These are phyloP conservation scores for Enteromius viviparus DNA, from an alignment of 2,797 vertebrate genomes.

Conservation along the genomic window DNA sequence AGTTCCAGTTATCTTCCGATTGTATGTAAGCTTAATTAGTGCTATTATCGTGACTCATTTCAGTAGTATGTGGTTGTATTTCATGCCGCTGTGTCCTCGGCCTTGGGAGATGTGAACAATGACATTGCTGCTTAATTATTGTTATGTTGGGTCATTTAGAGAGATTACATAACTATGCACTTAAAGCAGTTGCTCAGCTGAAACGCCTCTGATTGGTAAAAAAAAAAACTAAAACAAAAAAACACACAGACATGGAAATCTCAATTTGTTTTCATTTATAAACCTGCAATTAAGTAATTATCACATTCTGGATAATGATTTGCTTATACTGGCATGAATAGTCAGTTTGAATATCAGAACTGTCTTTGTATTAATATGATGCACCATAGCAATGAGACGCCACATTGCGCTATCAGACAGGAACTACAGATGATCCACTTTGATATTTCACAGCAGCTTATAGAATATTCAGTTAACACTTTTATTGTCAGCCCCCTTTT, in stretches of 20 bases:
- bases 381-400: neutral
- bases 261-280: slow-evolving; percentile 33
- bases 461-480: neutral
- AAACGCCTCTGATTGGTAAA: neutral
- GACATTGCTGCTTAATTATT: slow-evolving; percentile 28
- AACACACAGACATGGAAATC: slow-evolving; percentile 10
- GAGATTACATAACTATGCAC: slow-evolving; percentile 13
- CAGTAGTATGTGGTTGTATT: slow-evolving; percentile 5
- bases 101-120: slow-evolving; percentile 22
- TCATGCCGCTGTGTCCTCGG: neutral
- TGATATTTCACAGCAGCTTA: slow-evolving; percentile 20
- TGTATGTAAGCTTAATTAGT: slow-evolving; percentile 26
- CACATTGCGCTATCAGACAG: neutral
- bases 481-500: neutral
- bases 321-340: slow-evolving; percentile 45
- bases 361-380: slow-evolving; percentile 24
- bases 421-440: neutral
- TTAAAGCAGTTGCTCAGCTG: slow-evolving; percentile 13
- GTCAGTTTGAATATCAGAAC: slow-evolving; percentile 44
- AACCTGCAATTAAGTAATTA: slow-evolving; percentile 36
- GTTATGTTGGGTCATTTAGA: slow-evolving; percentile 34
- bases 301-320: slow-evolving; percentile 34
- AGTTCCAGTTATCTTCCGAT: slow-evolving; percentile 26
- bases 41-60: slow-evolving; percentile 31
- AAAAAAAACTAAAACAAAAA: neutral